Percentiles rank a stretch among this genome's conserved stretches.
Conservation (phyloP, 2,113 vertebrate species). For the Psilopogon haemacephalus region DNA sequence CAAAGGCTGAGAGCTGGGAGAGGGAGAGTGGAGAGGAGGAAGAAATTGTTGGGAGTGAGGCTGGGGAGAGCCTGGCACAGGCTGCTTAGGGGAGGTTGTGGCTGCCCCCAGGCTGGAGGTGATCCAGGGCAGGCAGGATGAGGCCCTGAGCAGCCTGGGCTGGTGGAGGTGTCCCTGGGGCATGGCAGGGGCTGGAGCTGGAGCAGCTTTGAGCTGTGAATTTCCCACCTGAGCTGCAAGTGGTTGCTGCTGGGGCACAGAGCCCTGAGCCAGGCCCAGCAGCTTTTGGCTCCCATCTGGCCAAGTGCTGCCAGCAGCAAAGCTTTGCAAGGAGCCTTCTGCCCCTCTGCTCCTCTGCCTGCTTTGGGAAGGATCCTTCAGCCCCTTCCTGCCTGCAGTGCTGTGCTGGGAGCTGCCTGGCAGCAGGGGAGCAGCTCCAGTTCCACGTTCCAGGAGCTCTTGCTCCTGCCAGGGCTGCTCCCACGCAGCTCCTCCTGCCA, state of each 20-base stretch:
- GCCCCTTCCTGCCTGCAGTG: rapidly evolving
- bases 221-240: neutral
- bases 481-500: neutral
- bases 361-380: neutral
- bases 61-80: no score
- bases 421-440: neutral
- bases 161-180: no score
- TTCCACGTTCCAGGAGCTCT: rapidly evolving
- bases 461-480: rapidly evolving
- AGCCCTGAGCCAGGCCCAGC: rapidly evolving
- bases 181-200: no score
- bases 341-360: neutral
- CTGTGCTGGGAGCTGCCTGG: neutral
- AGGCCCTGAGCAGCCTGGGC: no score
- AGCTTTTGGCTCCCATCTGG: neutral
- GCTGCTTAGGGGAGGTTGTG: no score
- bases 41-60: no score
- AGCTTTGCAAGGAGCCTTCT: neutral
- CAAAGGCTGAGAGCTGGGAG: no score
- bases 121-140: no score
- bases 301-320: neutral
- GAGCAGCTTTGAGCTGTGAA: no score
- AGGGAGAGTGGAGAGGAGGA: no score
- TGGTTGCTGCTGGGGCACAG: neutral
- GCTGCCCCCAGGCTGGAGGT: no score